Evolutionary conservation across 2,113 vertebrate species (phyloP), one percentile per base, ranked within the genome.

Genomic region (Poeciliopsis retropinna): DNA sequence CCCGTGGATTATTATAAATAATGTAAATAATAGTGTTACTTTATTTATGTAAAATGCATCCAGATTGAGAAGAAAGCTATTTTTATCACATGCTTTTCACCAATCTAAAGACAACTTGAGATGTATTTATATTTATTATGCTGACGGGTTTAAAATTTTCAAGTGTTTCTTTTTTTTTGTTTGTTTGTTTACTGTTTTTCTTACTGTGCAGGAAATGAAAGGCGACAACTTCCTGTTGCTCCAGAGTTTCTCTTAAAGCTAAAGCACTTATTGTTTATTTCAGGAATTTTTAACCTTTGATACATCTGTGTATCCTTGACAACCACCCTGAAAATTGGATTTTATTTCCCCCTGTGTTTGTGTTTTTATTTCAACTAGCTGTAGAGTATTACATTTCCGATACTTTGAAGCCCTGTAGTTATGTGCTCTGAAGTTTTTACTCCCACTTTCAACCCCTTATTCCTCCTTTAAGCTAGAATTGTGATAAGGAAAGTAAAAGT

Each of bases 111-210:
- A 83, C 75, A 86, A 87, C 70, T 76, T 82, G 60, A 91, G 85
- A 87, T 92, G 72, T 90, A 87, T 93, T 87, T 93, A 92, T 93
- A 92, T 93, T 92, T 94, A 89, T 93, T 90, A 90, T 78, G 73
- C 47, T 39, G 75, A 73, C 47, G 61, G 84, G 64, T 78, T 91
- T 86, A 72, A 77, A 82, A 60, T 71, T 47, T 61, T 67, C 54
- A 71, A 28, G 47, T 41, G 67, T 31, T 65, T 47, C 72, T 74
- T 61, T 51, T 62, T 72, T n/a, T 44, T 27, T n/a, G n/a, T n/a
- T n/a, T n/a, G 65, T 60, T 30, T 17, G 2, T 41, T 41, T 41
- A 10, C 10, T 34, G 32, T 68, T 51, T 74, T 70, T 62, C 37
- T 63, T 70, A 19, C 39, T 22, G 68, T 60, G 22, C 22, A 9